Conservation (phyloP, 1,140 invertebrate genomes). For the Psilanteris sp. region DNA sequence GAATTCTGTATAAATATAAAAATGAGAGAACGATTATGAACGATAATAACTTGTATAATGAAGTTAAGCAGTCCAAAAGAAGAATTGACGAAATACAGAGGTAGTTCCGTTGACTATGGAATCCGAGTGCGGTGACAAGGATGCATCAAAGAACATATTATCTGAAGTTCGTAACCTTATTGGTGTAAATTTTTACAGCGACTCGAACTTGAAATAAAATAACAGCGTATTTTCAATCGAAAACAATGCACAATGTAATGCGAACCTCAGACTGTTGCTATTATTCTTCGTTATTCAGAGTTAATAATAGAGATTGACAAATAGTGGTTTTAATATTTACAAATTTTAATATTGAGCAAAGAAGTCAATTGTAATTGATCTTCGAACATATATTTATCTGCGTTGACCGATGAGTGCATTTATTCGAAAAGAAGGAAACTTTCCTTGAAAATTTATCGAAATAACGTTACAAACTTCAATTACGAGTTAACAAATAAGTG, state of each 20-base stretch:
- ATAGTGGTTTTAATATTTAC: slow-evolving; percentile 52
- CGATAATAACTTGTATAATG: slow-evolving; percentile 29
- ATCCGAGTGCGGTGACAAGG: slow-evolving; percentile 3
- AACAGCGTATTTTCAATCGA: not conserved
- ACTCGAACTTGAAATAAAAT: not conserved
- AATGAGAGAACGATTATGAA: slow-evolving; percentile 36
- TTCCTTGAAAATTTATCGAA: slow-evolving; percentile 46
- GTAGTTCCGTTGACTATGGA: slow-evolving; percentile 4
- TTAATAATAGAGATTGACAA: slow-evolving; percentile 50
- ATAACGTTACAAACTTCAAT: slow-evolving; percentile 60
- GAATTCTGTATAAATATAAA: slow-evolving; percentile 58
- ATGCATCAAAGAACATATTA: slow-evolving; percentile 34
- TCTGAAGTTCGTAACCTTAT: slow-evolving; percentile 64
- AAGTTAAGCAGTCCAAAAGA: slow-evolving; percentile 16
- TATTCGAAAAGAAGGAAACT: slow-evolving; percentile 7
- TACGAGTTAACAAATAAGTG: slow-evolving; percentile 50
- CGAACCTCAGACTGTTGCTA: slow-evolving; percentile 59
- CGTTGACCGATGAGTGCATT: slow-evolving; percentile 52
- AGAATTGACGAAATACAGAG: slow-evolving; percentile 28
- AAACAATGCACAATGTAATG: slow-evolving; percentile 39
- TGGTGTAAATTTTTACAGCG: slow-evolving; percentile 47
- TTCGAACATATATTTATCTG: slow-evolving; percentile 44
- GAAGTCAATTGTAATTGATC: slow-evolving; percentile 54
- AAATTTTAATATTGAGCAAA: slow-evolving; percentile 56
- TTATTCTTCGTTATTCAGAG: slow-evolving; percentile 57